Conservation (phyloP, 2,888 invertebrate genomes). For the Lasioglossum figueresi region DNA sequence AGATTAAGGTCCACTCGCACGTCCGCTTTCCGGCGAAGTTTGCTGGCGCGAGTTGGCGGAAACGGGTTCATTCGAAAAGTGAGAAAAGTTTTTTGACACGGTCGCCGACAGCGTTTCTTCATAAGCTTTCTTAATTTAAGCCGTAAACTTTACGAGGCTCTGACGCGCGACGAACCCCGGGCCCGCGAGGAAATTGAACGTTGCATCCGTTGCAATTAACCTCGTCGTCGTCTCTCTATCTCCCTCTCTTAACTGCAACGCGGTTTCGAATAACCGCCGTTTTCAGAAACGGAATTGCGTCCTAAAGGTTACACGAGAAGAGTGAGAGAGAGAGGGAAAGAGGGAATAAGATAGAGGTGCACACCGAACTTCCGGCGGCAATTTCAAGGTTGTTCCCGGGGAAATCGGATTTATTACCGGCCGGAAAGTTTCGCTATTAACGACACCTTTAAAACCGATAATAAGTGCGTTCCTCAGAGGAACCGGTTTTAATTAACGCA, state of each 20-base stretch:
- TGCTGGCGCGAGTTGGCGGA: slow-evolving; percentile 14
- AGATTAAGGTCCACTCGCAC: slow-evolving; percentile 46
- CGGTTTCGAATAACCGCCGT: slow-evolving; percentile 48
- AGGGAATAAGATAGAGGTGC: too few relatives aligned
- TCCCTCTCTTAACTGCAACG: slow-evolving; percentile 1
- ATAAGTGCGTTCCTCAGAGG: slow-evolving; percentile 19
- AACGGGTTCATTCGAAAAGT: slow-evolving; percentile 31
- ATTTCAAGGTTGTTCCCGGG: slow-evolving; percentile 63
- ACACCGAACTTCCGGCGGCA: slow-evolving; percentile 43
- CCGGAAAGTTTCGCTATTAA: slow-evolving; percentile 35
- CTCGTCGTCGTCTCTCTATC: slow-evolving; percentile 27
- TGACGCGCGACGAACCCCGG: slow-evolving; percentile 1
- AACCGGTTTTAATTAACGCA: slow-evolving; percentile 23
- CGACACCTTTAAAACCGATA: slow-evolving; percentile 43
- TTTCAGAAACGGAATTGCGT: slow-evolving; percentile 42
- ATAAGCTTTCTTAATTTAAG: slow-evolving; percentile 69
- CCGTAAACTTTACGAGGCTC: slow-evolving; percentile 61
- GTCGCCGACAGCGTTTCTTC: slow-evolving; percentile 56
- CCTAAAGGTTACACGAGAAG: slow-evolving; percentile 42
- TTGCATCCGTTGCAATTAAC: slow-evolving; percentile 66
- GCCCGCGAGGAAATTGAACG: slow-evolving; percentile 63
- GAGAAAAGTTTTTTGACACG: slow-evolving; percentile 45
- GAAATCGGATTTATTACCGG: slow-evolving; percentile 62
- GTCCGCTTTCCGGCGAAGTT: slow-evolving; percentile 32
- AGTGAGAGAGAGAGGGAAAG: neutral